These are phyloP conservation scores for Sesia bembeciformis DNA, from an alignment of 2,888 invertebrate species.

Conservation along the genomic window DNA sequence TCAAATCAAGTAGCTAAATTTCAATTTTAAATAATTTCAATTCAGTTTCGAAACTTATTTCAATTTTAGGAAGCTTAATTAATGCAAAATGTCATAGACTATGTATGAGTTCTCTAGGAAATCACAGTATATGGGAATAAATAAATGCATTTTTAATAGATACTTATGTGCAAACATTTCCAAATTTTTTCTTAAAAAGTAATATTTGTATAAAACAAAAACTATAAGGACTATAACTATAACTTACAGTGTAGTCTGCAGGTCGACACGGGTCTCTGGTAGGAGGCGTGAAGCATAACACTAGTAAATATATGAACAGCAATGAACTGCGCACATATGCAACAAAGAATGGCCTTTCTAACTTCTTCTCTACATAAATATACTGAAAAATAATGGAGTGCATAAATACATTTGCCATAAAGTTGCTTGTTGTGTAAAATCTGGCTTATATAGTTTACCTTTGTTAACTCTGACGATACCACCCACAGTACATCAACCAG, in stretches of 20 bases:
- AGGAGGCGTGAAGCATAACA: constrained; percentile 91
- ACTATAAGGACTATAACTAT: background rate
- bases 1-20: too few relatives aligned
- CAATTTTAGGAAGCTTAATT: too few relatives aligned
- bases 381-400: constrained; percentile 76
- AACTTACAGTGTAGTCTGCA: constrained; percentile 82
- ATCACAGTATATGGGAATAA: too few relatives aligned
- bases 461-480: constrained; percentile 93
- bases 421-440: background rate
- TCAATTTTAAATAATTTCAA: too few relatives aligned
- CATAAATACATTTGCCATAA: too few relatives aligned
- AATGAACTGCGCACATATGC: constrained; percentile 96
- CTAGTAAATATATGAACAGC: constrained; percentile 92
- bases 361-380: constrained; percentile 87
- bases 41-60: too few relatives aligned
- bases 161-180: too few relatives aligned
- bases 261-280: constrained; percentile 89
- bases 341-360: constrained; percentile 95
- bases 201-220: too few relatives aligned
- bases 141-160: too few relatives aligned
- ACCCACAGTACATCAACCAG: constrained; percentile 98
- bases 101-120: too few relatives aligned
- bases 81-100: too few relatives aligned
- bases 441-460: constrained; percentile 74
- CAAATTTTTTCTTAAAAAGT: too few relatives aligned